Conservation (phyloP, 2,797 vertebrate species). For the Labroides dimidiatus region DNA sequence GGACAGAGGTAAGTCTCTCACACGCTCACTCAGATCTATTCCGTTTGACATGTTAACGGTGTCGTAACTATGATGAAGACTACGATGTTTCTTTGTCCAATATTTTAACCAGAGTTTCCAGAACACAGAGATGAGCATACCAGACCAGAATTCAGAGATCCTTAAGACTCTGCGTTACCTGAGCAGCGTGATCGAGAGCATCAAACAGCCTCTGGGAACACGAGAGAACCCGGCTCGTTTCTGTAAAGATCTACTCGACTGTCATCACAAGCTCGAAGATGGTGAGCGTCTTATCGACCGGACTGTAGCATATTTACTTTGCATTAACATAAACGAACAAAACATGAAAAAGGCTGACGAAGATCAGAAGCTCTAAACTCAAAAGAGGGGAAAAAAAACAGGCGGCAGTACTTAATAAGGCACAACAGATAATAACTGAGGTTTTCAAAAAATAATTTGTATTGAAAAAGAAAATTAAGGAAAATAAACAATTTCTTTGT, state of each 20-base stretch:
- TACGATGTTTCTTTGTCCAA: slow-evolving; percentile 4
- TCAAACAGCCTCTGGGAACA: slow-evolving; percentile 93
- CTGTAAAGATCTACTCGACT: slow-evolving; percentile 95
- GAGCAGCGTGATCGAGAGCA: slow-evolving; percentile 90
- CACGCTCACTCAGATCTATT: neutral
- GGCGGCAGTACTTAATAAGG: too few relatives aligned
- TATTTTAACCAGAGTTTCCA: slow-evolving; percentile 89
- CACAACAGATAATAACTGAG: too few relatives aligned
- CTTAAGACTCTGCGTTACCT: slow-evolving; percentile 93
- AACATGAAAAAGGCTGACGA: too few relatives aligned
- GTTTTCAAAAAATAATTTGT: too few relatives aligned
- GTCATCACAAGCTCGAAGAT: slow-evolving; percentile 88
- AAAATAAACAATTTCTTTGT: too few relatives aligned
- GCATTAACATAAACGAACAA: too few relatives aligned
- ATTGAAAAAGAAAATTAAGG: too few relatives aligned
- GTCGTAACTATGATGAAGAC: too few relatives aligned
- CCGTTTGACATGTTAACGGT: neutral
- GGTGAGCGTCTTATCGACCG: slow-evolving; percentile 81
- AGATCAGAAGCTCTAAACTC: too few relatives aligned
- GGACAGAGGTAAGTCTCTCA: slow-evolving; percentile 73
- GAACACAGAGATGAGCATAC: slow-evolving; percentile 88
- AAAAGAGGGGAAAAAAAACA: too few relatives aligned
- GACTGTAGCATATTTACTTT: too few relatives aligned
- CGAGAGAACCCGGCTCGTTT: slow-evolving; percentile 93
- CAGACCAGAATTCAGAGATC: slow-evolving; percentile 89